Percentiles rank a stretch among this genome's conserved stretches.
These are phyloP conservation scores for Eueremaeus valkanovi DNA, from an alignment of 2,888 invertebrate genomes.

Conservation along the genomic window DNA sequence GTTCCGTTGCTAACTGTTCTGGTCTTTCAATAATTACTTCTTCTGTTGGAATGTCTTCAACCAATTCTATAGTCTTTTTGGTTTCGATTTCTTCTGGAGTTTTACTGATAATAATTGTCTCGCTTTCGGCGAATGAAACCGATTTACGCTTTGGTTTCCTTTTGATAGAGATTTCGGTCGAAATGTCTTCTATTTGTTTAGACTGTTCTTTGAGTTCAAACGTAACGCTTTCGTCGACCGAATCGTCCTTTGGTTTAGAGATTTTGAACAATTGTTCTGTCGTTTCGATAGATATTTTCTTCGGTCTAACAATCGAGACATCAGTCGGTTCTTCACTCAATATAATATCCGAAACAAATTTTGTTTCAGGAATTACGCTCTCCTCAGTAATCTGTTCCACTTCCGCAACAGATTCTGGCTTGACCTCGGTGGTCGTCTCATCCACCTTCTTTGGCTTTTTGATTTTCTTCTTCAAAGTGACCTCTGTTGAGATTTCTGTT, in stretches of 20 bases:
- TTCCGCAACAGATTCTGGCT: background rate
- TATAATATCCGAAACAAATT: conserved; percentile 1
- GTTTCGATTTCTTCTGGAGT: background rate
- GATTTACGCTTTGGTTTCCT: conserved; percentile 36
- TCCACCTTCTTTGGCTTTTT: conserved; percentile 7
- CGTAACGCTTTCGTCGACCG: background rate
- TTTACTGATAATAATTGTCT: background rate
- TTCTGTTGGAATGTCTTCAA: background rate
- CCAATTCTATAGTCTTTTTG: conserved; percentile 26
- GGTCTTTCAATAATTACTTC: background rate
- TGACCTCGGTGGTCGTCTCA: background rate
- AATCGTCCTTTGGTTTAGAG: background rate
- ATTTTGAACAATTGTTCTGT: conserved; percentile 30
- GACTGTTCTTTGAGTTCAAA: too few species aligned
- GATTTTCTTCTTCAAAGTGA: conserved; percentile 44
- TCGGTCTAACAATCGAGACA: background rate
- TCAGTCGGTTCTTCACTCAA: background rate
- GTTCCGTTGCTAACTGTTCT: background rate
- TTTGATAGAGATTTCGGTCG: conserved; percentile 38
- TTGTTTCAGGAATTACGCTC: background rate
- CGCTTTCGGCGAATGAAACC: background rate
- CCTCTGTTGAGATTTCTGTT: conserved; percentile 43
- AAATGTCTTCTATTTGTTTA: conserved; percentile 23
- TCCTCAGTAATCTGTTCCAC: background rate
- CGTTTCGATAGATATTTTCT: conserved; percentile 26